phyloP scores from a whole-genome alignment of 2,113 vertebrate genomes.

The Candoia aspera region DNA sequence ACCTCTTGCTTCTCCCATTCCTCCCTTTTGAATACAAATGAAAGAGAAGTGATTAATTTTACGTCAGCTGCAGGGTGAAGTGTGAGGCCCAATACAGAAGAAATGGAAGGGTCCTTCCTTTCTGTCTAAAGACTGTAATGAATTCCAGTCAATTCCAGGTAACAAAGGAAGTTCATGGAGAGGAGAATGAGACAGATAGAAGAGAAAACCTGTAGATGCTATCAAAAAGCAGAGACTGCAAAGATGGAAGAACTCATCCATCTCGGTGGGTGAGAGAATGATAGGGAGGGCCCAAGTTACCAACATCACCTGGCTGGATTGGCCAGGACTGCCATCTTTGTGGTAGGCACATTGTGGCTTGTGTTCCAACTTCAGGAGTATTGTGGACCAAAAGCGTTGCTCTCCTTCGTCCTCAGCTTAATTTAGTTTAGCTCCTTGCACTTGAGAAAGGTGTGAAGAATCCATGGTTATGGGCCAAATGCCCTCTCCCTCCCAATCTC shows the following conservation, averaged over 20 bases:
- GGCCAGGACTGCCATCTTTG: background rate
- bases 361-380: background rate
- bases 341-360: background rate
- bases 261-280: background rate
- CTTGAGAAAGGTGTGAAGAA: too few species aligned
- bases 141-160: conserved; percentile 55
- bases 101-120: conserved; percentile 38
- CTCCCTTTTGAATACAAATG: conserved; percentile 34
- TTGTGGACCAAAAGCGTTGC: background rate
- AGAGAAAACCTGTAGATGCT: conserved; percentile 30
- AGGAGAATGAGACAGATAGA: conserved; percentile 50
- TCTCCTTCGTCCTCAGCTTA: too few species aligned
- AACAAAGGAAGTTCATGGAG: conserved; percentile 46
- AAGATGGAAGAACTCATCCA: background rate
- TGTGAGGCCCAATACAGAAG: conserved; percentile 29
- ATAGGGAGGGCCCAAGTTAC: too few species aligned
- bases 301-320: background rate
- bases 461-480: too few species aligned
- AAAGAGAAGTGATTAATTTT: conserved; percentile 18
- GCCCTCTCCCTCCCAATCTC: too few species aligned
- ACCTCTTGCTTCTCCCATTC: background rate
- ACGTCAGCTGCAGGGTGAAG: conserved; percentile 25
- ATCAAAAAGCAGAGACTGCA: conserved; percentile 16
- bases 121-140: conserved; percentile 25
- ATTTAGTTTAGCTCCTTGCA: too few species aligned